A percentile compares a stretch with the other conserved stretches of the same genome.
phyloP scores from a whole-genome alignment of 2,888 invertebrate species.

The Trypoxylon attenuatum region DNA sequence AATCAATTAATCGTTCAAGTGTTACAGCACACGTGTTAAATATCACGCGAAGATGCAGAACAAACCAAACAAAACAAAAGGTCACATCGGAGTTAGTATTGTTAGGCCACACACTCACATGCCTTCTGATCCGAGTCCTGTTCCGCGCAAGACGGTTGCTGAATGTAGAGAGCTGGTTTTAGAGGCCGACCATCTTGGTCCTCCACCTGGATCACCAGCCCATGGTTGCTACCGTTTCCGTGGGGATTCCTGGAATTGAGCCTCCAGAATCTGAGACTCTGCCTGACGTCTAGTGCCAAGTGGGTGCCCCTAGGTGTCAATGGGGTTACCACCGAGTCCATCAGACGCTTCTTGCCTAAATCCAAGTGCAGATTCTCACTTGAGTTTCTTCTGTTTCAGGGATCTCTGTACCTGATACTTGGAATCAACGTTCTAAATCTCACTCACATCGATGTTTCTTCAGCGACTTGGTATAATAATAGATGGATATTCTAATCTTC shows the following conservation, averaged over 20 bases:
- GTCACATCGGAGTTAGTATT: slow-evolving; percentile 67
- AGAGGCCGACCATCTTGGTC: slow-evolving; percentile 78
- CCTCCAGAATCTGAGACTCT: slow-evolving; percentile 67
- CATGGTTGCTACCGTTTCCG: slow-evolving; percentile 70
- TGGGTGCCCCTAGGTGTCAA: slow-evolving; percentile 64
- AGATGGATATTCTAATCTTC: slow-evolving; percentile 78
- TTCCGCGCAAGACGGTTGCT: slow-evolving; percentile 67
- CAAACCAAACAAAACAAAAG: slow-evolving; percentile 30
- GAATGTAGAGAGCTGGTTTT: slow-evolving; percentile 76
- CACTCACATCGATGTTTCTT: slow-evolving; percentile 77
- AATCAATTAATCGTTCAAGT: slow-evolving; percentile 9
- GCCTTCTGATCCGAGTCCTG: slow-evolving; percentile 70
- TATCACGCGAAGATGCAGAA: slow-evolving; percentile 34
- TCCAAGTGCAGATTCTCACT: neutral
- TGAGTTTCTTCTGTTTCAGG: neutral
- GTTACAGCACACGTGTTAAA: slow-evolving; percentile 56
- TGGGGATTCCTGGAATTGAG: slow-evolving; percentile 46
- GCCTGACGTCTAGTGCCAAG: slow-evolving; percentile 67
- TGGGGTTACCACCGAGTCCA: slow-evolving; percentile 69
- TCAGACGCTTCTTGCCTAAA: slow-evolving; percentile 68
- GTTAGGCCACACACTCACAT: slow-evolving; percentile 75
- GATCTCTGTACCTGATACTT: neutral
- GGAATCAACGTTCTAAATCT: too few species aligned
- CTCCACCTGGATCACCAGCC: slow-evolving; percentile 78
- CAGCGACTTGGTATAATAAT: slow-evolving; percentile 77